Evolutionary conservation across 1,140 invertebrate species (phyloP), one percentile per base, ranked within the genome.

Genomic region (Penaeus indicus): DNA sequence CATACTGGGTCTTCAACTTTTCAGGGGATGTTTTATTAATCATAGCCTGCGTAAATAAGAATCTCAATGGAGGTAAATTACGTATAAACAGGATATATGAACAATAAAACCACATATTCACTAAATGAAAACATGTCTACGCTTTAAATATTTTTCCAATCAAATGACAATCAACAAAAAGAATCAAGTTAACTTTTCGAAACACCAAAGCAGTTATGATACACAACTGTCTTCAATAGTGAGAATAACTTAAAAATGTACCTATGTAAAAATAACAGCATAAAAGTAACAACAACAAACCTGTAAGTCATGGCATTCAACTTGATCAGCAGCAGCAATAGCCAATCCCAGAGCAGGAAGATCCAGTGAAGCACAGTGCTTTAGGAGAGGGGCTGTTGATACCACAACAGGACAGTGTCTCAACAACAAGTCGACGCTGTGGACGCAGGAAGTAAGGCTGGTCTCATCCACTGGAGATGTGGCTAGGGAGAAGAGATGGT

Each of bases 371-470:
- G 25, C 47, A 83, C 86, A 88, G 67, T 83, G 22, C 42, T 75
- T 69, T 10, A 88, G 64, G 3, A 88, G 80, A 22, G 86, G 79
- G 16, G 63, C 86, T 38, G 64, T 83, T 18, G 80, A 11, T 25
- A 88, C 67, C n/a, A 88, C 32, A 21, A 88, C 86, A 83, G 86
- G 86, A 42, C 86, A 88, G 32, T 88, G 86, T n/a, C 86, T 79
- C 47, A 88, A 80, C 18, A 88, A 60, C 27, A 88, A 61, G 86
- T 88, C 86, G 5, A 88, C 61, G 63, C 86, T 83, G 69, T 83
- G 86, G 38, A 88, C 19, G 21, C 86, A 88, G 32, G 61, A 47
- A 32, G 79, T 42, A 11, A 88, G 27, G 60, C 80, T 83, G 11
- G 25, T 47, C 27, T 88, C 80, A 75, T 69, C 75, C 2, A 88